These are phyloP conservation scores for Drosophila miranda DNA, from an alignment of 1,140 invertebrate genomes.

Conservation along the genomic window DNA sequence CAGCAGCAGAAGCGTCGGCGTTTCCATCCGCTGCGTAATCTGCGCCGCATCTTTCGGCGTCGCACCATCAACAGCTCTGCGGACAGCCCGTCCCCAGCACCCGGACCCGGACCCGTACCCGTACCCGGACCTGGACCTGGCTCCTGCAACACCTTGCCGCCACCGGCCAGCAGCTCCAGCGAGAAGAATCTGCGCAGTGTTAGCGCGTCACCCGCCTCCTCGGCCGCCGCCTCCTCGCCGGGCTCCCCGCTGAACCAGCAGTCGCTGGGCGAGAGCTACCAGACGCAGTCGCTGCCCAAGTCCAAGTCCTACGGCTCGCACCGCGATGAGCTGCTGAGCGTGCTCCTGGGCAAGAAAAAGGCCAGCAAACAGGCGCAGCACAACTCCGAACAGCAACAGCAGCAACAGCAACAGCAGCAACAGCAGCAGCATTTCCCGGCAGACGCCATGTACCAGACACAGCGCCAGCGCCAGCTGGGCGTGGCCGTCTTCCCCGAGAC, in stretches of 20 bases:
- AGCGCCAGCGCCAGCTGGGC: conserved; percentile 59
- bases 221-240: conserved; percentile 53
- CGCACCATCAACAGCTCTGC: conserved; percentile 72
- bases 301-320: conserved; percentile 73
- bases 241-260: conserved; percentile 68
- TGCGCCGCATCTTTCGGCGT: conserved; percentile 78
- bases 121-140: conserved; percentile 20
- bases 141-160: conserved; percentile 65
- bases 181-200: conserved; percentile 76
- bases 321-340: conserved; percentile 70
- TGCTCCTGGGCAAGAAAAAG: conserved; percentile 65
- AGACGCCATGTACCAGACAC: conserved; percentile 60
- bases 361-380: conserved; percentile 50
- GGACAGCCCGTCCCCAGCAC: conserved; percentile 39
- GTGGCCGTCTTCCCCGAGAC: conserved; percentile 70
- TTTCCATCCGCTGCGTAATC: conserved; percentile 80
- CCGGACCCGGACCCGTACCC: neutral
- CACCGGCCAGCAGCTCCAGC: conserved; percentile 64
- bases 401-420: conserved; percentile 25
- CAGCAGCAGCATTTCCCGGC: conserved; percentile 21
- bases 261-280: conserved; percentile 64
- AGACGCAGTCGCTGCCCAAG: conserved; percentile 76
- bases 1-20: conserved; percentile 77
- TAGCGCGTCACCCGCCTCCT: conserved; percentile 15
- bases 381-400: conserved; percentile 17